Percentiles rank a stretch among this genome's conserved stretches.
Conservation (phyloP, 2,797 vertebrate genomes). For the Numenius phaeopus region DNA sequence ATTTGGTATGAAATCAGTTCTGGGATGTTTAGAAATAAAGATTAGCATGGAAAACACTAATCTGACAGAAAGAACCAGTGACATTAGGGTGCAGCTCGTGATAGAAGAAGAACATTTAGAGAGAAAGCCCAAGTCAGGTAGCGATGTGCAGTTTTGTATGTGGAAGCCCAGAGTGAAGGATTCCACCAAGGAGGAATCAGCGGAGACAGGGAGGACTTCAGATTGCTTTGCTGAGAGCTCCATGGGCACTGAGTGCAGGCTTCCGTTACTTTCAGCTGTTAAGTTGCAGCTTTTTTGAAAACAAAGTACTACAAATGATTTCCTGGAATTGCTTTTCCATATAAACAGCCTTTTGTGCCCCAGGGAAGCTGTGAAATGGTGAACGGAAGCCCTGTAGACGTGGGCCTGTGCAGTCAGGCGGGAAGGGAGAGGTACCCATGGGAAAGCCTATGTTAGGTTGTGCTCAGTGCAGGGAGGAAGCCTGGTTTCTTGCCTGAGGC, state of each 20-base stretch:
- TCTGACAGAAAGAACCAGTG: background rate
- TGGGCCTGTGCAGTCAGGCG: background rate
- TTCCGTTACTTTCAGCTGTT: conserved; percentile 20
- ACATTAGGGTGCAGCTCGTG: background rate
- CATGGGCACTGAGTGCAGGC: background rate
- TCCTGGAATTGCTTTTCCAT: background rate
- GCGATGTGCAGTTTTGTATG: background rate
- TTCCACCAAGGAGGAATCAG: background rate
- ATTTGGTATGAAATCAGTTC: background rate
- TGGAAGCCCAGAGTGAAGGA: background rate
- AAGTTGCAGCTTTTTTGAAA: conserved; percentile 26
- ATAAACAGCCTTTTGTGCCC: conserved; percentile 11
- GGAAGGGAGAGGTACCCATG: background rate
- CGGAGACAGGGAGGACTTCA: background rate
- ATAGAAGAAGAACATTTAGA: background rate
- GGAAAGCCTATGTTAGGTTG: background rate
- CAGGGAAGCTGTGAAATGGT: background rate
- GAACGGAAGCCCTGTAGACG: background rate
- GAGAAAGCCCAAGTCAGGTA: background rate
- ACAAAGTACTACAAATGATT: conserved; percentile 7
- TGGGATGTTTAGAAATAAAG: background rate
- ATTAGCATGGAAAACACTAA: background rate
- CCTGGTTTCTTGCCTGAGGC: background rate
- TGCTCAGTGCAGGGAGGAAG: background rate
- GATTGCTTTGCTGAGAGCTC: background rate